Evolutionary conservation across 2,888 invertebrate species (phyloP).

Genomic region (Nebria brevicollis): DNA sequence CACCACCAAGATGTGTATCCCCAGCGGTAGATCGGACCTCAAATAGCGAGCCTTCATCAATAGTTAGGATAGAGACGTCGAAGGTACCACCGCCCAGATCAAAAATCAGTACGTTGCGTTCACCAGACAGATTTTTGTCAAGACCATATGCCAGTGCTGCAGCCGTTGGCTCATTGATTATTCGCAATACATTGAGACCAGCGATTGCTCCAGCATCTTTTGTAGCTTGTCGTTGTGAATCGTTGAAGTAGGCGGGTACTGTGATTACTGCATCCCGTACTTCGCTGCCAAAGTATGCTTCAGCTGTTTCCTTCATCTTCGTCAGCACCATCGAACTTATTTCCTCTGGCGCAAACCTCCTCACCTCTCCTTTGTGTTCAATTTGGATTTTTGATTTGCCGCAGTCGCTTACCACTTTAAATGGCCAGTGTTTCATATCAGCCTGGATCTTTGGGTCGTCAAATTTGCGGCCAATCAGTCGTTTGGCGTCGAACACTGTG

Average conservation of each 20-base stretch:
- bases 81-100: conserved; percentile 72
- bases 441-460: conserved; percentile 75
- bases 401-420: conserved; percentile 71
- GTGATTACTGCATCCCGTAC: conserved; percentile 81
- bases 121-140: conserved; percentile 61
- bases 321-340: conserved; percentile 75
- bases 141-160: conserved; percentile 70
- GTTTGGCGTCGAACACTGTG: conserved; percentile 74
- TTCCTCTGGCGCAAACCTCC: conserved; percentile 76
- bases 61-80: conserved; percentile 74
- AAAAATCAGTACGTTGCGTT: conserved; percentile 66
- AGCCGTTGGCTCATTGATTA: conserved; percentile 73
- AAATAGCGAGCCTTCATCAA: conserved; percentile 69
- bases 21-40: conserved; percentile 68
- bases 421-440: conserved; percentile 84
- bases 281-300: conserved; percentile 71
- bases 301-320: conserved; percentile 74
- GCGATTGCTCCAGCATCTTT: conserved; percentile 76
- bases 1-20: conserved; percentile 65
- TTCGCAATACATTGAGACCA: conserved; percentile 73
- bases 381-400: conserved; percentile 73
- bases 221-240: conserved; percentile 74
- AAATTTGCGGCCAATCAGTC: conserved; percentile 73
- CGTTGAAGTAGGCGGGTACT: conserved; percentile 82
- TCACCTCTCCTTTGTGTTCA: conserved; percentile 71